A percentile compares a stretch with the other conserved stretches of the same genome.
Conservation (phyloP, 30 jellyfish, hydroid and myxozoan genomes). For the Calvadosia cruxmelitensis region DNA sequence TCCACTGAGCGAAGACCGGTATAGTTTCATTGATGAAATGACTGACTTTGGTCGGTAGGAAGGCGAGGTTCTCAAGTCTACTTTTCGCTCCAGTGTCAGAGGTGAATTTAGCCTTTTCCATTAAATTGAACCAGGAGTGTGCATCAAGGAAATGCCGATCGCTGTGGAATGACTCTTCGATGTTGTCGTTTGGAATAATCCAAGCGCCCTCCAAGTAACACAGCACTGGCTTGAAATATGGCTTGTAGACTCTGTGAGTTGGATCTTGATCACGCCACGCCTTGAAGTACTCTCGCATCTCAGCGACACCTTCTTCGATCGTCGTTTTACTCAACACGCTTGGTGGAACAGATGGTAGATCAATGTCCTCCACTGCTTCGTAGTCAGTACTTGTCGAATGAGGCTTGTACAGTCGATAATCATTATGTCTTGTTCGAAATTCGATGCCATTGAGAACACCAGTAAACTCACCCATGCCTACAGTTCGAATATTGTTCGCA, state of each 20-base stretch:
- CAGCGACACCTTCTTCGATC: constrained; percentile 9
- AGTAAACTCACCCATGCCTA: constrained; percentile 41
- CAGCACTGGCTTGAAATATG: constrained; percentile 61
- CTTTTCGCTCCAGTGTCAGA: constrained; percentile 86
- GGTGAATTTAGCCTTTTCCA: constrained; percentile 38
- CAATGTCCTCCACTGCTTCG: background rate
- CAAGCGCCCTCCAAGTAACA: constrained; percentile 95
- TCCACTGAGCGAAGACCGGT: constrained; percentile 91
- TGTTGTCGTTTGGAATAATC: constrained; percentile 38
- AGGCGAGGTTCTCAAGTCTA: constrained; percentile 64
- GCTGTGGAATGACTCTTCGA: constrained; percentile 91
- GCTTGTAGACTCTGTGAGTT: constrained; percentile 55
- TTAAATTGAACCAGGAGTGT: constrained; percentile 66
- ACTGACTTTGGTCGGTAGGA: constrained; percentile 77
- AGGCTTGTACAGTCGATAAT: constrained; percentile 28
- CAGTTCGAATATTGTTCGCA: constrained; percentile 37
- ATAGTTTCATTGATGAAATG: constrained; percentile 36
- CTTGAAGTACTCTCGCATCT: constrained; percentile 78
- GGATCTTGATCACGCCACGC: constrained; percentile 87
- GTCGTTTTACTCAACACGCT: background rate
- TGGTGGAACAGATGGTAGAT: background rate
- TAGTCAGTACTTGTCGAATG: constrained; percentile 1
- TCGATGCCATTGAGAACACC: constrained; percentile 33
- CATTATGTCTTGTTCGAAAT: constrained; percentile 34
- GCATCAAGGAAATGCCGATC: constrained; percentile 91